phyloP scores from a whole-genome alignment of 2,797 vertebrate genomes.

The Cossypha caffra region DNA sequence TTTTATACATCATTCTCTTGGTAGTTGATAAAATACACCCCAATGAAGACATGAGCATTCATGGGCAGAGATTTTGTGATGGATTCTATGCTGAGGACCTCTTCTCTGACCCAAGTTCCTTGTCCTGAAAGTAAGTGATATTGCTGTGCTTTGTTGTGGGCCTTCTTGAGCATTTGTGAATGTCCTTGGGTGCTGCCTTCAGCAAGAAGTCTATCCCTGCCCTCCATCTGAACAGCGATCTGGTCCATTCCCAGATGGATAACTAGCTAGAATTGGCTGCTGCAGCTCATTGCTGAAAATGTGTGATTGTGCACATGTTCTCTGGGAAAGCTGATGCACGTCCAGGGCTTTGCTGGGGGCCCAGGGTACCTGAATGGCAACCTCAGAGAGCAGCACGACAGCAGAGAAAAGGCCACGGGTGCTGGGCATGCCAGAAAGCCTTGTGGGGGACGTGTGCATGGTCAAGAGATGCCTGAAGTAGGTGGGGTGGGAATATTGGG shows the following conservation, averaged over 20 bases:
- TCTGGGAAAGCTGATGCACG: background rate
- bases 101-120: background rate
- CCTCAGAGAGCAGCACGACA: background rate
- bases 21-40: background rate
- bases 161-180: background rate
- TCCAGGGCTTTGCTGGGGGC: background rate
- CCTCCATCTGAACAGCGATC: accelerated
- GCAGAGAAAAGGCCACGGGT: background rate
- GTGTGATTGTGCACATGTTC: background rate
- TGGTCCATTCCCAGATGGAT: accelerated
- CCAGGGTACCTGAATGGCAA: background rate
- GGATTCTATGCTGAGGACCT: background rate
- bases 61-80: background rate
- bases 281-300: background rate
- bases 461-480: background rate
- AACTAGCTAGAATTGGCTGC: background rate
- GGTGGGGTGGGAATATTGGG: background rate
- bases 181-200: background rate
- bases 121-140: background rate
- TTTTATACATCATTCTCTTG: background rate
- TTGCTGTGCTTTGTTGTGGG: background rate
- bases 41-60: background rate
- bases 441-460: background rate
- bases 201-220: background rate
- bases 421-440: accelerated